Base-by-base conservation (phyloP, 2,888 invertebrate genomes). In the Opisthograptis luteolata region DNA sequence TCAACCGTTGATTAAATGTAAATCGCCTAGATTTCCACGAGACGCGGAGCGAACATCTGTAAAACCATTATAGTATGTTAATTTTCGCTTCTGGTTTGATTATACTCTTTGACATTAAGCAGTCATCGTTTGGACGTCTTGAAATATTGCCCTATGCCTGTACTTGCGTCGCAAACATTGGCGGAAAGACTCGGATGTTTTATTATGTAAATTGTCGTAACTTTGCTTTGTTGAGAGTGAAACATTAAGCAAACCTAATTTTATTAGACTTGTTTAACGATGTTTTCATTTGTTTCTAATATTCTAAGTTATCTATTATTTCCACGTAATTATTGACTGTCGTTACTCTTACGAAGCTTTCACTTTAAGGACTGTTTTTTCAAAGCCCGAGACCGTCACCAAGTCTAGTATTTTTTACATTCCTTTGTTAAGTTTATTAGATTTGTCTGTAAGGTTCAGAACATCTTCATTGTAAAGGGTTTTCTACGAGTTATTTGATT, bases 51-150 rank as follows among this genome's bases (percentile, higher is more conserved):
- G 15, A 41, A 48, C 48, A 45, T 31, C 41, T 40, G 34, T 46
- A 37, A 46, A 19, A 9, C 39, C 27, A 49, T 60, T 52, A n/a
- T n/a, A 47, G 43, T 47, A 55, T 47, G 51, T 25, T 34, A 54
- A 55, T 53, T 40, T 27, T 19, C 20, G 36, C 43, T 40, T n/a
- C 39, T 35, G 44, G 12, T 44, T 15, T 28, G 32, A 51, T 51
- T 56, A 43, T 19, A 48, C 50, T 57, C 35, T 44, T 55, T 57
- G 50, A 49, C 44, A 44, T 27, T 36, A 27, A 27, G 27, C 55
- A 44, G 46, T 28, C 34, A 37, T 27, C 14, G 31, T 42, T 55
- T 36, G 41, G 34, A 42, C 31, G 27, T 22, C 22, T 44, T 45
- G 44, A 57, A 43, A 42, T 43, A 56, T 59, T 43, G 27, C 30